Conservation (phyloP, 2,888 invertebrate genomes). For the Lottia gigantea region DNA sequence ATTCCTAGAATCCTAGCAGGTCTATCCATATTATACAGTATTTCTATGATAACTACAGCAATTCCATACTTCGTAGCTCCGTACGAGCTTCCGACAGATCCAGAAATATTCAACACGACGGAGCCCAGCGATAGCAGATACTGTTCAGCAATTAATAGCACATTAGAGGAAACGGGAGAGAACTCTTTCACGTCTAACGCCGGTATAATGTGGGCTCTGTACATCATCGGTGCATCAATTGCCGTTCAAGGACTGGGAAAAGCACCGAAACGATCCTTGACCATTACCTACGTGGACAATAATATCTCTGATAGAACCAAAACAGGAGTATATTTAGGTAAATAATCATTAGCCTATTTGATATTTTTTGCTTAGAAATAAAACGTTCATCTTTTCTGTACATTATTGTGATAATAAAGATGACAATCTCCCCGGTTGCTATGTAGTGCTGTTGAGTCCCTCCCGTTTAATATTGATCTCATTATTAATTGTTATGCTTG, state of each 20-base stretch:
- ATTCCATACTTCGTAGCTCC: conserved; percentile 20
- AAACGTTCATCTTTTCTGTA: too few relatives aligned
- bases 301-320: conserved; percentile 34
- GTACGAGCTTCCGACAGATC: conserved; percentile 8
- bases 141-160: neutral
- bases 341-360: too few relatives aligned
- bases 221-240: conserved; percentile 31
- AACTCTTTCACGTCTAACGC: neutral
- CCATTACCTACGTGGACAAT: conserved; percentile 42
- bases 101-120: neutral
- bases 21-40: conserved; percentile 14
- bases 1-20: conserved; percentile 18
- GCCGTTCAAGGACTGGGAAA: conserved; percentile 48
- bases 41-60: conserved; percentile 14
- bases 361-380: too few relatives aligned
- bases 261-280: conserved; percentile 40
- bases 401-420: too few relatives aligned
- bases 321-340: conserved; percentile 46
- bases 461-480: too few relatives aligned
- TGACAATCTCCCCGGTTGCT: too few relatives aligned
- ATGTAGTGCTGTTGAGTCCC: too few relatives aligned
- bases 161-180: neutral
- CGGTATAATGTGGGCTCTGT: neutral
- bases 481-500: too few relatives aligned
- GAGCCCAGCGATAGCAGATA: neutral